Evolutionary conservation across 2,797 vertebrate species (phyloP).

Genomic region (Apodemus agrarius): DNA sequence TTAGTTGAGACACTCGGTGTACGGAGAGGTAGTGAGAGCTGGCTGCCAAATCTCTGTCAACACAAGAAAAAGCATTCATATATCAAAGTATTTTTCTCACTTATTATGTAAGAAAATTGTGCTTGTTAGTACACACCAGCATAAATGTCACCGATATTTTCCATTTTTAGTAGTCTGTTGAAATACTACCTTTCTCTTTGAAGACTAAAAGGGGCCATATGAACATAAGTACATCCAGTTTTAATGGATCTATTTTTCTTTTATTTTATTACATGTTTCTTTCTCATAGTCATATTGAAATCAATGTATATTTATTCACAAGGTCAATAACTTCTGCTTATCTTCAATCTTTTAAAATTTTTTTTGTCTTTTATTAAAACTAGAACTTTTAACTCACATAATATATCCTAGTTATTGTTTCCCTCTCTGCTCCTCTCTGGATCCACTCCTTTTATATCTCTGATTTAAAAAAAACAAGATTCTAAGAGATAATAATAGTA

Average conservation of each 20-base stretch:
- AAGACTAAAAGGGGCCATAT: conserved; percentile 27
- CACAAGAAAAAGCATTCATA: background rate
- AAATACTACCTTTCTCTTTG: conserved; percentile 62
- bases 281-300: background rate
- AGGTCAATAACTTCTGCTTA: background rate
- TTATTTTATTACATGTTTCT: background rate
- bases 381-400: background rate
- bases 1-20: conserved; percentile 74
- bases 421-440: background rate
- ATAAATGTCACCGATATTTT: conserved; percentile 58
- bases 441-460: background rate
- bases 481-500: background rate
- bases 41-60: conserved; percentile 73
- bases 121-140: conserved; percentile 59
- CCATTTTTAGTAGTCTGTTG: conserved; percentile 57
- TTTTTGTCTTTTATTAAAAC: background rate
- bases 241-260: background rate
- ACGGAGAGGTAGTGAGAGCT: conserved; percentile 53
- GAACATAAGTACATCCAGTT: conserved; percentile 18
- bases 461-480: background rate
- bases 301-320: background rate
- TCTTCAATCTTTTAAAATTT: background rate
- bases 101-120: conserved; percentile 75
- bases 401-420: background rate
- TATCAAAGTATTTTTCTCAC: conserved; percentile 63